These are phyloP conservation scores for Dryocosmus kuriphilus DNA, from an alignment of 2,888 invertebrate genomes.

Conservation along the genomic window DNA sequence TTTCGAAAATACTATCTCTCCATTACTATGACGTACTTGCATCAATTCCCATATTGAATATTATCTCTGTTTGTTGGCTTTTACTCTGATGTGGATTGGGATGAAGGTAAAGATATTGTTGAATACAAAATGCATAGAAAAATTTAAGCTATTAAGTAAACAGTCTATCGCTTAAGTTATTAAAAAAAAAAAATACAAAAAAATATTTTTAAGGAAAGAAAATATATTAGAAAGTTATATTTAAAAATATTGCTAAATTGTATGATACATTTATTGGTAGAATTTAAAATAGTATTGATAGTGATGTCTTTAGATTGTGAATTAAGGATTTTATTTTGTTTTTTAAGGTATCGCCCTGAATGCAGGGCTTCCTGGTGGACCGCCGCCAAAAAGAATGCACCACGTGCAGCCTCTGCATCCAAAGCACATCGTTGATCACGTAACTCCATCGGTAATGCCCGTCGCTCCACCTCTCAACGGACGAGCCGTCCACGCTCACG, in stretches of 20 bases:
- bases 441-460: constrained; percentile 66
- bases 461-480: constrained; percentile 73
- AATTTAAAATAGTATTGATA: neutral
- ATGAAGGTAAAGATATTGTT: constrained; percentile 79
- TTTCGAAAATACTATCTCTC: constrained; percentile 38
- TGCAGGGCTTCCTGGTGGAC: constrained; percentile 75
- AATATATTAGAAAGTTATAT: neutral
- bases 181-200: neutral
- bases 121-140: constrained; percentile 3
- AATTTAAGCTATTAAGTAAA: constrained; percentile 9
- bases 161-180: neutral
- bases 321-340: constrained; percentile 7
- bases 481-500: constrained; percentile 72
- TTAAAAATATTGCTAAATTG: neutral
- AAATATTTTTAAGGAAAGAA: neutral
- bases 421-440: constrained; percentile 71
- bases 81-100: constrained; percentile 83
- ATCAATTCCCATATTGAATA: constrained; percentile 67
- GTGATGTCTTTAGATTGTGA: neutral
- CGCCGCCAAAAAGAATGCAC: constrained; percentile 86
- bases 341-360: constrained; percentile 71
- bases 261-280: neutral
- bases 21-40: constrained; percentile 25
- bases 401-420: constrained; percentile 71
- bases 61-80: constrained; percentile 79